These are phyloP conservation scores for Telmatherina bonti DNA, from an alignment of 2,797 vertebrate species.

Conservation along the genomic window DNA sequence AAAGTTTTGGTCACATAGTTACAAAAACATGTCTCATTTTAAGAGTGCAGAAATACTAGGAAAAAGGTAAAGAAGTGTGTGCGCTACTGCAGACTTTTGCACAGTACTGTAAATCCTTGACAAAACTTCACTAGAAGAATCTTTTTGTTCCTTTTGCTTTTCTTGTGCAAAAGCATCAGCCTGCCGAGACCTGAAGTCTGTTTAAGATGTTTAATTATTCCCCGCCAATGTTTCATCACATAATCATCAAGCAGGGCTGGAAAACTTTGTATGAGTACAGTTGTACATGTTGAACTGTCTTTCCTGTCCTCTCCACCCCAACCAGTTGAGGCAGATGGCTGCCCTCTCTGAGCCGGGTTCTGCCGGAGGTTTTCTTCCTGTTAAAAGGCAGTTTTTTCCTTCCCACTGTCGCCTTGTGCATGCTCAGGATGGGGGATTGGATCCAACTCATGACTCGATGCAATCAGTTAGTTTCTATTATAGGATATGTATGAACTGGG, in stretches of 20 bases:
- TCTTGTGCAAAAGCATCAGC: background rate
- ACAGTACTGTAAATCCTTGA: background rate
- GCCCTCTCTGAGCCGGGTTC: too few species aligned
- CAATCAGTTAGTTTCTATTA: too few species aligned
- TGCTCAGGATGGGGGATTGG: too few species aligned
- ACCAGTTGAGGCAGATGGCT: too few species aligned
- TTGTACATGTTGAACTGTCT: background rate
- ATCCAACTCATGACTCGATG: too few species aligned
- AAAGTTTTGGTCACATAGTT: too few species aligned
- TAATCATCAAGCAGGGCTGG: background rate
- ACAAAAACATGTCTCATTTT: background rate
- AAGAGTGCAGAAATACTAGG: background rate
- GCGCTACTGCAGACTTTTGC: background rate
- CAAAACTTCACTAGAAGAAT: background rate
- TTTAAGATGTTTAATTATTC: background rate
- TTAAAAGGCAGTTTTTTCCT: too few species aligned
- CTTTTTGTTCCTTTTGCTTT: background rate
- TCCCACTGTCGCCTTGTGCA: too few species aligned
- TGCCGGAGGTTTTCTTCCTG: too few species aligned
- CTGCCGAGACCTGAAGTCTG: conserved; percentile 4
- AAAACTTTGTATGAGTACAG: background rate
- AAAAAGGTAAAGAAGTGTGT: background rate
- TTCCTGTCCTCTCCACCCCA: too few species aligned
- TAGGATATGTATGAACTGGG: too few species aligned
- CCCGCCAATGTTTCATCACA: background rate